Evolutionary conservation across 2,888 invertebrate species (phyloP).

Genomic region (Mythimna albipuncta): DNA sequence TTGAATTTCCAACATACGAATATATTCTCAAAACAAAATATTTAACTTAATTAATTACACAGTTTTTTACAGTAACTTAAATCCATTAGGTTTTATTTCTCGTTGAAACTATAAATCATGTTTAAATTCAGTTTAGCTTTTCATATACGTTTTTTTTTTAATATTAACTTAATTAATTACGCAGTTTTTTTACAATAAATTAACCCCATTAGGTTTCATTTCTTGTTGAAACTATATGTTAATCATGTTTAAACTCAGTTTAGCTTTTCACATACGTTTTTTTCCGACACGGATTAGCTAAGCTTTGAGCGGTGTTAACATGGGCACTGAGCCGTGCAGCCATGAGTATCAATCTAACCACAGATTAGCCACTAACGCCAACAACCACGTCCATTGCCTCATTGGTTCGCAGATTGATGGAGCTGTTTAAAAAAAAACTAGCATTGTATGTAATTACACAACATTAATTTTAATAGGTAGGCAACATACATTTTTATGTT

Average conservation of each 20-base stretch:
- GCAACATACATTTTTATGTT: too few species aligned
- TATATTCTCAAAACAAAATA: slow-evolving; percentile 12
- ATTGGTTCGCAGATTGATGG: slow-evolving; percentile 21
- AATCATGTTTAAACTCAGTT: slow-evolving; percentile 31
- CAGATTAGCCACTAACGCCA: slow-evolving; percentile 25
- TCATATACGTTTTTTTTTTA: slow-evolving; percentile 29
- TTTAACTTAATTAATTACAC: neutral
- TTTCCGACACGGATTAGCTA: slow-evolving; percentile 45
- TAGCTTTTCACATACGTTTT: slow-evolving; percentile 35
- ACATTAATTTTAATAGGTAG: too few species aligned
- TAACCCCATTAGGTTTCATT: slow-evolving; percentile 17
- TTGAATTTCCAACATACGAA: neutral
- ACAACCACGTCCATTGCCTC: slow-evolving; percentile 28
- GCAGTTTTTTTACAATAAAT: slow-evolving; percentile 9
- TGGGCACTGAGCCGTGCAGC: slow-evolving; percentile 36
- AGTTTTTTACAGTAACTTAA: slow-evolving; percentile 10
- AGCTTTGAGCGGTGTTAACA: slow-evolving; percentile 49
- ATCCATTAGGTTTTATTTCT: slow-evolving; percentile 28
- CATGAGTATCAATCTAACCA: slow-evolving; percentile 49
- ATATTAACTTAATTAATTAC: neutral
- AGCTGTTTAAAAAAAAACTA: slow-evolving; percentile 8
- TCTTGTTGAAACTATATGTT: slow-evolving; percentile 26
- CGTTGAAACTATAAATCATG: slow-evolving; percentile 32
- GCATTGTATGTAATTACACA: neutral
- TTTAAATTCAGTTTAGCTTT: slow-evolving; percentile 33